Evolutionary conservation across 2,888 invertebrate species (phyloP).

Genomic region (Melanostoma mellinum): DNA sequence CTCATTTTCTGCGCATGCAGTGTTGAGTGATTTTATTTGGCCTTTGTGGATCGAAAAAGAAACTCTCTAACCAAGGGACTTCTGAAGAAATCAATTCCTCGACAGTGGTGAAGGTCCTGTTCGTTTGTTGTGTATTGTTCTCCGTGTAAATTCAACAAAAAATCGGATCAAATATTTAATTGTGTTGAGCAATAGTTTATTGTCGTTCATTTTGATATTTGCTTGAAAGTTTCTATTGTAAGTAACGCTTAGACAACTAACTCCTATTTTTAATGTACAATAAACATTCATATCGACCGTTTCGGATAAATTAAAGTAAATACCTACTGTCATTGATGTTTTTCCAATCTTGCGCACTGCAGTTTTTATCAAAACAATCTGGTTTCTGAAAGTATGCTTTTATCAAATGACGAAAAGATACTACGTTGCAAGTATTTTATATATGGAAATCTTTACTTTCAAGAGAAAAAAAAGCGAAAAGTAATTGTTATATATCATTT

Average conservation of each 20-base stretch:
- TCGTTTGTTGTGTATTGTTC: slow-evolving; percentile 53
- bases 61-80: slow-evolving; percentile 42
- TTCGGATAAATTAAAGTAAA: not conserved
- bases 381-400: not conserved
- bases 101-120: slow-evolving; percentile 57
- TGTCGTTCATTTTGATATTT: too few species aligned
- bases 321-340: slow-evolving; percentile 39
- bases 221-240: not conserved
- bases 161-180: not conserved
- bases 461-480: too few species aligned
- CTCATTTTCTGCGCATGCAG: slow-evolving; percentile 21
- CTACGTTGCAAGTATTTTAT: not conserved
- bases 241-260: not conserved
- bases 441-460: not conserved
- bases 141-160: slow-evolving; percentile 27
- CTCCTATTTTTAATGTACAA: not conserved
- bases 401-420: slow-evolving; percentile 12
- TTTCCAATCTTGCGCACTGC: slow-evolving; percentile 57
- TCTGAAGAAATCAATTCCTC: slow-evolving; percentile 36
- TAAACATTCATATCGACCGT: not conserved
- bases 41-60: slow-evolving; percentile 50
- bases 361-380: slow-evolving; percentile 24
- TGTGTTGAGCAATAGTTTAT: not conserved
- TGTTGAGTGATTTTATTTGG: slow-evolving; percentile 36
- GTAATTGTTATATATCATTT: too few species aligned